Evolutionary conservation across 2,113 vertebrate species (phyloP).

Genomic region (Hystrix brachyura): DNA sequence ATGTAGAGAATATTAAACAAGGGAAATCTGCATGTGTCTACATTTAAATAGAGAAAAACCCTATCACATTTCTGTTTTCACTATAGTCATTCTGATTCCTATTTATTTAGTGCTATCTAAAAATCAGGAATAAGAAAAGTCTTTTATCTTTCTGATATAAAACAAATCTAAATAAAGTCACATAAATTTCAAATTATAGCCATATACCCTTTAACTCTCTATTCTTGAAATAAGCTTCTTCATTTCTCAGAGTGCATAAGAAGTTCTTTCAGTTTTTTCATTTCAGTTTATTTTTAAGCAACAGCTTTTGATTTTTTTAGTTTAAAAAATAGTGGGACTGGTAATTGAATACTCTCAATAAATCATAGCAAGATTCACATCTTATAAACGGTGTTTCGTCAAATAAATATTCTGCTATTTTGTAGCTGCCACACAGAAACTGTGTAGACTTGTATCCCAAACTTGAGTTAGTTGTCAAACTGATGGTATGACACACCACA

Average conservation of each 20-base stretch:
- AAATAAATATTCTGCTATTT: background rate
- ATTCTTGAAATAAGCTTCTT: background rate
- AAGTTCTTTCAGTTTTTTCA: background rate
- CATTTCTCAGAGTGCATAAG: background rate
- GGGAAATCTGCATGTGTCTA: background rate
- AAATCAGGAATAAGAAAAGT: background rate
- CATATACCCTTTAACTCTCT: background rate
- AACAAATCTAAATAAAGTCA: background rate
- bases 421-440: background rate
- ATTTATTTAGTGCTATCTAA: background rate
- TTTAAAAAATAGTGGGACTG: background rate
- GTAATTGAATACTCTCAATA: background rate
- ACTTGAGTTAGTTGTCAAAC: background rate
- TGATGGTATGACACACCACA: background rate
- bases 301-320: background rate
- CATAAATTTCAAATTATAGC: background rate
- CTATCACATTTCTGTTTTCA: background rate
- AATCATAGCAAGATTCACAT: background rate
- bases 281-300: background rate
- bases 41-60: background rate
- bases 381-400: background rate
- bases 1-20: background rate
- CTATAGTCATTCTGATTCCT: background rate
- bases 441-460: rapidly evolving
- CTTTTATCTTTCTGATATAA: background rate